Percentiles rank a stretch among this genome's conserved stretches.
Evolutionary conservation across 1,140 invertebrate species (phyloP).

Genomic region (Drosophila grimshawi): DNA sequence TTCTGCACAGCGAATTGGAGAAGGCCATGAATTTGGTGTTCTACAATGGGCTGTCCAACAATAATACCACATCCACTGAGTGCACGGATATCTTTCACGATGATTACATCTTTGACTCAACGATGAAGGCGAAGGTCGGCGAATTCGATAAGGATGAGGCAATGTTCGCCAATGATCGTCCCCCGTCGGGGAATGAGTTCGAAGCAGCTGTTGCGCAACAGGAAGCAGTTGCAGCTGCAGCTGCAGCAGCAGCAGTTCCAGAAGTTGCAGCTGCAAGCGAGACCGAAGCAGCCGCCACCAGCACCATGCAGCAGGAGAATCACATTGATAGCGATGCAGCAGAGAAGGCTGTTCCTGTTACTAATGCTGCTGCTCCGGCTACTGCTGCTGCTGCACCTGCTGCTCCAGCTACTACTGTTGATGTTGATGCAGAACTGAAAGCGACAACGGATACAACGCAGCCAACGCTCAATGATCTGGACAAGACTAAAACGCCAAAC

Average conservation of each 20-base stretch:
- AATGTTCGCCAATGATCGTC: slow-evolving; percentile 23
- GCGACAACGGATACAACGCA: slow-evolving; percentile 35
- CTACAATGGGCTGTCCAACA: slow-evolving; percentile 62
- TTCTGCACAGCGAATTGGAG: slow-evolving; percentile 93
- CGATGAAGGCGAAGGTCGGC: slow-evolving; percentile 35
- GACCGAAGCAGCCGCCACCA: not conserved
- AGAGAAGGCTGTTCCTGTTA: slow-evolving; percentile 14
- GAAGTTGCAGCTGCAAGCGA: slow-evolving; percentile 8
- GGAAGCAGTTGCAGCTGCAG: slow-evolving; percentile 16
- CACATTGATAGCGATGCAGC: slow-evolving; percentile 27
- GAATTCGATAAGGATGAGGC: not conserved
- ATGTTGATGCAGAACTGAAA: slow-evolving; percentile 9
- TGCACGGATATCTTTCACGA: slow-evolving; percentile 52
- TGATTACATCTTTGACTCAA: slow-evolving; percentile 44
- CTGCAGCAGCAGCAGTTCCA: not conserved
- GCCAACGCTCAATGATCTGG: slow-evolving; percentile 59
- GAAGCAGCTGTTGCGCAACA: slow-evolving; percentile 44
- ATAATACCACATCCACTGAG: slow-evolving; percentile 59
- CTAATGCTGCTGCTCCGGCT: slow-evolving; percentile 1
- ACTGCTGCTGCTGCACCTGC: slow-evolving; percentile 8
- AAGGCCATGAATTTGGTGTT: slow-evolving; percentile 90
- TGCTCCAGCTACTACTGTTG: not conserved
- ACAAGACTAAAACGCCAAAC: slow-evolving; percentile 56
- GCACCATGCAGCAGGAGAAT: slow-evolving; percentile 33
- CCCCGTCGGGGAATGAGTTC: slow-evolving; percentile 35